A percentile compares a stretch with the other conserved stretches of the same genome.
Evolutionary conservation across 2,113 vertebrate genomes (phyloP).

Genomic region (Zosterops borbonicus): DNA sequence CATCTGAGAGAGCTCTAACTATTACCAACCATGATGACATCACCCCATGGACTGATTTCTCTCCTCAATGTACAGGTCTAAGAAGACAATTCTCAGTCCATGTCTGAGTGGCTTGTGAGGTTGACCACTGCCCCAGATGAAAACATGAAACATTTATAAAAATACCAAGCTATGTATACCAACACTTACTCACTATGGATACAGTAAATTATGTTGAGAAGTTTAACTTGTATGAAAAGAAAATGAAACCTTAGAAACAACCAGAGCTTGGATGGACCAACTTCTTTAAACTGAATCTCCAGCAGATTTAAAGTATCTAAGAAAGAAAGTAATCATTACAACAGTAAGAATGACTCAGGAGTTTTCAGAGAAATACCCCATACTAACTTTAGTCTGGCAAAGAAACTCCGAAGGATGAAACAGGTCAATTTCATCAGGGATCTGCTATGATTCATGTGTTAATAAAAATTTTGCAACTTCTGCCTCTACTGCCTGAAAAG

Average conservation of each 20-base stretch:
- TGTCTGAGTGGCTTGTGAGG: not conserved
- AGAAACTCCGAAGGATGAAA: not conserved
- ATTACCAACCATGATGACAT: not conserved
- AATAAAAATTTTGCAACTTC: not conserved
- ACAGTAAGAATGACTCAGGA: not conserved
- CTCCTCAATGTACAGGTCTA: not conserved
- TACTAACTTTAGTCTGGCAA: not conserved
- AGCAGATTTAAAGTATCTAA: not conserved
- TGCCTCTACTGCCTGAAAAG: not conserved
- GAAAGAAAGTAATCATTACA: not conserved
- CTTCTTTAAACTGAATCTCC: not conserved
- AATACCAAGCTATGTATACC: not conserved
- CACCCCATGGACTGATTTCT: not conserved
- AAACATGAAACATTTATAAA: not conserved
- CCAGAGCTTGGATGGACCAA: rapidly evolving
- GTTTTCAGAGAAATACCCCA: not conserved
- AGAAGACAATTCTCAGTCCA: not conserved
- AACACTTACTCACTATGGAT: not conserved
- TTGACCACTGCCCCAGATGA: not conserved
- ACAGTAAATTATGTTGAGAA: not conserved
- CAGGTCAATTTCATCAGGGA: rapidly evolving
- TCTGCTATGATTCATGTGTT: not conserved
- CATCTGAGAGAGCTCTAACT: not conserved
- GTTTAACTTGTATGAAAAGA: not conserved
- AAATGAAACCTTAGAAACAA: not conserved